A percentile compares a stretch with the other conserved stretches of the same genome.
Conservation (phyloP, 2,888 invertebrate genomes). For the Yponomeuta plumbellus region DNA sequence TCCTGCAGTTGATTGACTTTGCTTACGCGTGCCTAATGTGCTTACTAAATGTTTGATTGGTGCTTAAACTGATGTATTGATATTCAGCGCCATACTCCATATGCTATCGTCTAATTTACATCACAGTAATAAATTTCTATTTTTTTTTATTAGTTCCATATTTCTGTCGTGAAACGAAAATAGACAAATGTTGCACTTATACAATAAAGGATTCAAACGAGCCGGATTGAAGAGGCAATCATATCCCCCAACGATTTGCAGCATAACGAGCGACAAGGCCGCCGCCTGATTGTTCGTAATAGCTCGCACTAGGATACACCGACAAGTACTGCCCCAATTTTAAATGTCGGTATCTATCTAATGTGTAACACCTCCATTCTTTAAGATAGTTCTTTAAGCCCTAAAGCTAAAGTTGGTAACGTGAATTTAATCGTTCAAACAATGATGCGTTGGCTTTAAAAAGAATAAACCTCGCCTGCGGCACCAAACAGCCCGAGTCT, state of each 20-base stretch:
- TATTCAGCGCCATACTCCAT: not conserved
- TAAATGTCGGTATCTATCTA: slow-evolving; percentile 14
- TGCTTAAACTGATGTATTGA: not conserved
- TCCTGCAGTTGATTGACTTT: slow-evolving; percentile 12
- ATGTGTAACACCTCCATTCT: slow-evolving; percentile 29
- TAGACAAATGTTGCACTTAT: slow-evolving; percentile 39
- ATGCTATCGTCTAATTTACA: not conserved
- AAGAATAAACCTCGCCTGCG: slow-evolving; percentile 4
- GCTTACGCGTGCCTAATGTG: not conserved
- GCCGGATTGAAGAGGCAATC: slow-evolving; percentile 70
- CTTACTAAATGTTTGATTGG: not conserved
- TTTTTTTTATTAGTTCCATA: not conserved
- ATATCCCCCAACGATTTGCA: slow-evolving; percentile 65
- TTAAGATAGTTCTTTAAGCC: not conserved
- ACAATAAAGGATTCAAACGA: slow-evolving; percentile 61
- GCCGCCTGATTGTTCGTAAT: slow-evolving; percentile 73
- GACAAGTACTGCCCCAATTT: slow-evolving; percentile 54
- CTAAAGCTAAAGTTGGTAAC: not conserved
- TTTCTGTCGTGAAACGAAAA: not conserved
- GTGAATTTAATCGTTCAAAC: slow-evolving; percentile 5
- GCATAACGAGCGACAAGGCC: slow-evolving; percentile 73
- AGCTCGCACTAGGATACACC: slow-evolving; percentile 43
- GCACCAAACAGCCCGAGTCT: slow-evolving; percentile 22
- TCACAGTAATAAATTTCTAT: not conserved
- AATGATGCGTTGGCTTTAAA: not conserved